These are phyloP conservation scores for Xenentodon cancila DNA, from an alignment of 2,797 vertebrate genomes.

Conservation along the genomic window DNA sequence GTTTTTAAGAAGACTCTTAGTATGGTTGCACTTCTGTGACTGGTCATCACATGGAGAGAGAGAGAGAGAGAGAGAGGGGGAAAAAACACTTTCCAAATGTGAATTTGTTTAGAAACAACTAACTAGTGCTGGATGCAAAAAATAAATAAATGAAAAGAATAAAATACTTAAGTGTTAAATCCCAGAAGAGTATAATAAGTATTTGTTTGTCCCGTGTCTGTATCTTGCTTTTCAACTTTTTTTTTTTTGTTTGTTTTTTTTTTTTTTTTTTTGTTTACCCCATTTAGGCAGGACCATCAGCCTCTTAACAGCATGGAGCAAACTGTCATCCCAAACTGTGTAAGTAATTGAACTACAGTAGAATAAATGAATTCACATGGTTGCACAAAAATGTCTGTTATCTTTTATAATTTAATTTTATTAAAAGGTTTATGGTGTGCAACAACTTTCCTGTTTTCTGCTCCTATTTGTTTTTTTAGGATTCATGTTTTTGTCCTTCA, in stretches of 20 bases:
- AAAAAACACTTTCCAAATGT: not conserved
- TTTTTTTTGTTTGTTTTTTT: no score
- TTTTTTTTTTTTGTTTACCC: no score
- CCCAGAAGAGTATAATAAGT: no score
- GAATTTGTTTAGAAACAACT: not conserved
- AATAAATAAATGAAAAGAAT: not conserved
- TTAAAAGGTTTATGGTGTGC: no score
- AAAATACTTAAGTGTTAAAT: not conserved
- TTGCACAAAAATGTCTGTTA: not conserved
- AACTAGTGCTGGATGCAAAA: not conserved
- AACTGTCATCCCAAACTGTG: slow-evolving; percentile 68
- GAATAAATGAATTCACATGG: not conserved
- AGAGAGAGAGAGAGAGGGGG: not conserved
- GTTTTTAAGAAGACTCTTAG: not conserved
- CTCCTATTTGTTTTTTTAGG: not conserved
- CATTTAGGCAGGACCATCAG: slow-evolving; percentile 76
- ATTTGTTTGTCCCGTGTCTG: not conserved
- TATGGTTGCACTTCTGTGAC: not conserved
- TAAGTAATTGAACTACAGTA: slow-evolving; percentile 56
- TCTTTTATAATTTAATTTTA: not conserved
- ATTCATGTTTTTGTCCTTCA: not conserved
- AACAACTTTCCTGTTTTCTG: no score
- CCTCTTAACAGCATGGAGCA: slow-evolving; percentile 75
- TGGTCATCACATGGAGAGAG: not conserved
- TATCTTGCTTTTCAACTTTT: not conserved